Conservation (phyloP, 1,140 invertebrate species). For the Drosophila prosaltans region DNA sequence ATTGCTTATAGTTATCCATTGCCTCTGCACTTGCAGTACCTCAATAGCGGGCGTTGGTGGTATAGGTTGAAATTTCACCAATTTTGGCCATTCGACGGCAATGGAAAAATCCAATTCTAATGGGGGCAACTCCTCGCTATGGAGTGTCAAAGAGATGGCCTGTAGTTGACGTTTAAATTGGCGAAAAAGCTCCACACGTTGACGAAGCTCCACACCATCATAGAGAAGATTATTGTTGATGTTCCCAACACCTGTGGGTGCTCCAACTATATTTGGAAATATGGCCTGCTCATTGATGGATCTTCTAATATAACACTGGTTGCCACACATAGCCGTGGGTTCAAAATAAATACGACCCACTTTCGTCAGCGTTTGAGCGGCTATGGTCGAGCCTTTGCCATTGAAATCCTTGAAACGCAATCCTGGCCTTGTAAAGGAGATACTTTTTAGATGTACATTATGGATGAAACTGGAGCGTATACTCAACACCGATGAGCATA, state of each 20-base stretch:
- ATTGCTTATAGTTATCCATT: conserved; percentile 68
- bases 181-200: conserved; percentile 71
- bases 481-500: conserved; percentile 88
- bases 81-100: conserved; percentile 75
- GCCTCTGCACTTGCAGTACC: conserved; percentile 62
- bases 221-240: conserved; percentile 67
- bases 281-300: conserved; percentile 26
- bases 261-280: conserved; percentile 30
- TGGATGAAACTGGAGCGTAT: conserved; percentile 90
- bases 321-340: conserved; percentile 87
- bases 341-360: conserved; percentile 87
- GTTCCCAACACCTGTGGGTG: conserved; percentile 6
- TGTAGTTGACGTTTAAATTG: conserved; percentile 66
- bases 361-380: conserved; percentile 83
- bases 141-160: conserved; percentile 61
- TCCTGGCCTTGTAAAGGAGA: conserved; percentile 69
- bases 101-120: conserved; percentile 74
- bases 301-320: conserved; percentile 88
- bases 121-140: conserved; percentile 70
- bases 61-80: conserved; percentile 58
- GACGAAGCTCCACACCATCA: conserved; percentile 67
- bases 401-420: conserved; percentile 83
- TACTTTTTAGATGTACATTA: conserved; percentile 87
- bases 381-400: conserved; percentile 81
- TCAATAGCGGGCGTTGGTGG: conserved; percentile 70